Evolutionary conservation across 2,888 invertebrate genomes (phyloP), one percentile per base, ranked within the genome.

Genomic region (Hypercompe scribonia): DNA sequence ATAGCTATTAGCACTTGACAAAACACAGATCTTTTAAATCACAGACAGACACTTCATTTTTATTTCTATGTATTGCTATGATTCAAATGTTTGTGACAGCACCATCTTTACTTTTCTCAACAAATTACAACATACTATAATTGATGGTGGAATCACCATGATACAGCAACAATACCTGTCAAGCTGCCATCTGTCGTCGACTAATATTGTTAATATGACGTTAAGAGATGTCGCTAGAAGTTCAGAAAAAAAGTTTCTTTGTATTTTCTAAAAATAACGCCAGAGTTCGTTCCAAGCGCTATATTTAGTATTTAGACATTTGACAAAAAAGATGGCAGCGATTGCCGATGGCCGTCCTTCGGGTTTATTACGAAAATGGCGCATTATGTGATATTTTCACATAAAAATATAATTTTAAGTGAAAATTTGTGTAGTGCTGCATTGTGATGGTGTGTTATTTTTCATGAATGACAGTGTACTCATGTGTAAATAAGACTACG

Each of bases 301-400:
- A 95, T 94, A 94, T 92, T 95, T 95, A 95, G 95, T 94, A 93
- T 93, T 94, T 93, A 95, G 94, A 94, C 94, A 94, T 95, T 95
- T 95, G 95, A 95, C 95, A 95, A 95, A 95, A 95, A 95, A 95
- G 95, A 95, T 95, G 95, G 95, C 95, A 95, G 95, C 95, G 95
- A 92, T 89, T 90, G 95, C 93, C 92, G 95, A 93, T 93, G 92
- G 93, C 94, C 92, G 95, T 94, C 91, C 92, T 91, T 93, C 92
- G 94, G 90, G 88, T 92, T 92, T 94, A 92, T 91, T 94, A 94
- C 92, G 90, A 95, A 94, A 95, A 95, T 95, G 95, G 93, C 94
- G 95, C 92, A 94, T 92, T 93, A 93, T 93, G 95, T 95, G 95
- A 95, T 94, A 93, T 92, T 92, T 94, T 93, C 94, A 94, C 94